These are phyloP conservation scores for Diachasmimorpha longicaudata DNA, from an alignment of 1,140 invertebrate genomes.

Conservation along the genomic window DNA sequence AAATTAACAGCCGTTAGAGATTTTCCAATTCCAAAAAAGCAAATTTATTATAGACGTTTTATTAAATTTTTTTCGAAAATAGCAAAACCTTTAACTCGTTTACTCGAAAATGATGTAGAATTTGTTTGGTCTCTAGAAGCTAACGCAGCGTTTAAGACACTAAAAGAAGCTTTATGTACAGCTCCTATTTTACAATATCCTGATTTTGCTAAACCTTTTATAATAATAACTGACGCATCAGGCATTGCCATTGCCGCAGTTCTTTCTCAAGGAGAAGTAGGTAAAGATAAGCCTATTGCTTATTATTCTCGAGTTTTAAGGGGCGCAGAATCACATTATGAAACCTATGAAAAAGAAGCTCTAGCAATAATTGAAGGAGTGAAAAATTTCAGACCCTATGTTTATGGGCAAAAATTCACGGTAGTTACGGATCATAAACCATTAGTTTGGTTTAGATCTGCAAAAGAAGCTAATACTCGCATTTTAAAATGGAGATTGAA, in stretches of 20 bases:
- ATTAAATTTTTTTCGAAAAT: conserved; percentile 9
- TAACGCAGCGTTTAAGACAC: not conserved
- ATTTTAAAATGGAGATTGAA: conserved; percentile 13
- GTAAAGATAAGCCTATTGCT: not conserved
- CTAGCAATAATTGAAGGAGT: not conserved
- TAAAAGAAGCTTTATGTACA: not conserved
- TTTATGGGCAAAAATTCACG: conserved; percentile 10
- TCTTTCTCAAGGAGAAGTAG: not conserved
- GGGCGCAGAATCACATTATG: not conserved
- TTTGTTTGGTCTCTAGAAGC: not conserved
- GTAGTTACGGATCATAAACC: not conserved
- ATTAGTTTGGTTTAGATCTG: not conserved
- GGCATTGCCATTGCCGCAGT: not conserved
- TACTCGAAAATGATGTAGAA: not conserved
- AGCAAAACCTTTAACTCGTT: not conserved
- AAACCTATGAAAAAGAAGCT: conserved; percentile 3
- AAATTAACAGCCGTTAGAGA: not conserved
- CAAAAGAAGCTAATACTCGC: not conserved
- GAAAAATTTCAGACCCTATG: not conserved
- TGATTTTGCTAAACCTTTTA: not conserved
- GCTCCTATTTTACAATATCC: not conserved
- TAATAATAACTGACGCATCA: not conserved
- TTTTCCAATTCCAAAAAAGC: not conserved
- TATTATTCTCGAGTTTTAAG: not conserved
- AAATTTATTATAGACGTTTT: conserved; percentile 2